Evolutionary conservation across 2,113 vertebrate species (phyloP).

Genomic region (Ochotona curzoniae): DNA sequence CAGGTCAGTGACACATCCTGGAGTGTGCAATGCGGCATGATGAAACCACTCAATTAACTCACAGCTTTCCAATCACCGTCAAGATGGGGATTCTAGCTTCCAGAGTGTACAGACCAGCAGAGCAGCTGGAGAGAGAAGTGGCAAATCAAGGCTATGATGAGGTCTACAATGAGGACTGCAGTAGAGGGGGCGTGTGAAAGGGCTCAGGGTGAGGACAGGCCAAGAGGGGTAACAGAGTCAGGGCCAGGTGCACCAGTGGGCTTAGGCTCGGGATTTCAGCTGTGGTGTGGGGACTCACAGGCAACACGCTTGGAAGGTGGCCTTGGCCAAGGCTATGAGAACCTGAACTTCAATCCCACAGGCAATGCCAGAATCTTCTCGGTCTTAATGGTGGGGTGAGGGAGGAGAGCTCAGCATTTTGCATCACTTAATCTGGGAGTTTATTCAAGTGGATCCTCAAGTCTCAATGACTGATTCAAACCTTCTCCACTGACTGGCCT

Average conservation of each 20-base stretch:
- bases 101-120: not conserved
- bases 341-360: not conserved
- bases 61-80: not conserved
- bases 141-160: not conserved
- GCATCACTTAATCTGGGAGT: not conserved
- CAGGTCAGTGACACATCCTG: not conserved
- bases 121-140: not conserved
- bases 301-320: not conserved
- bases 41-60: not conserved
- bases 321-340: not conserved
- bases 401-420: not conserved
- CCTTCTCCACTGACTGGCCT: too few species aligned
- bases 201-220: not conserved
- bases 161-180: not conserved
- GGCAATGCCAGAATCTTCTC: not conserved
- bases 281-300: not conserved
- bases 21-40: not conserved
- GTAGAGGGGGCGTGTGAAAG: rapidly evolving
- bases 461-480: not conserved
- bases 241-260: not conserved
- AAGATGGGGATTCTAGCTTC: not conserved
- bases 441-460: not conserved
- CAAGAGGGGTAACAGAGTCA: not conserved
- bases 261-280: not conserved
- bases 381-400: not conserved